Base-by-base conservation (phyloP, 2,888 invertebrate species). In the Cremastobaeus sp. region DNA sequence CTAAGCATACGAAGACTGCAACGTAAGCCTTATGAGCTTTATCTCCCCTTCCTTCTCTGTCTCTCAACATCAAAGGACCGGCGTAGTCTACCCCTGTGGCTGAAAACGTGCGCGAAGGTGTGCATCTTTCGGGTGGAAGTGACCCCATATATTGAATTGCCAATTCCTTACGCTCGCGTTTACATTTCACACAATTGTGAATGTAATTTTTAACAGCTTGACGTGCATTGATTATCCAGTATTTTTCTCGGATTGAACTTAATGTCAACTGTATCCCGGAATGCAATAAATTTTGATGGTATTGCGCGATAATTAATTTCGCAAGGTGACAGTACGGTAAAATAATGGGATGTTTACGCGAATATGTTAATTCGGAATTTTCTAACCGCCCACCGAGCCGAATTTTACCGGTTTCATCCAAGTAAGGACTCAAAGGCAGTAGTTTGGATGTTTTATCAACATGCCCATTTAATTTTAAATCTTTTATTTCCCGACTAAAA, bases 61-160 rank as follows among this genome's bases (percentile, higher is more conserved):
- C 20, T 3, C 18, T 1, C 6, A 20, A 25, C 5, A 45, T 12
- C 3, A 30, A 15, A 9, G 47, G 47, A 3, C 47, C 47, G 4
- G 47, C 47, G 15, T 47, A 47, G 30, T 47, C 47, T 4, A 47
- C 14, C 6, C 47, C 47, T 30, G 25, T 14, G n/a, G 28, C 5
- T 3, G 32, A 4, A n/a, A 34, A 50, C 1, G 50, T 17, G 4
- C 12, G 4, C 1, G 32, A 32, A n/a, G 14, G 20, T 2, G 35
- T 11, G 20, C 35, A 50, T 21, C 50, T 9, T n/a, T 25, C 25
- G 3, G 17, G 34, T 2, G 34, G 34, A 20, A 50, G 12, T 8
- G 1, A 3, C 1, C 28, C 52, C 52, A 52, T 52, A 14, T 20
- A 3, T 20, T 50, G 25, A 25, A 11, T 2, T 28, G 15, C 4